Percentiles rank a stretch among this genome's conserved stretches.
Conservation (phyloP, 2,888 invertebrate species). For the Drosophila bunnanda region DNA sequence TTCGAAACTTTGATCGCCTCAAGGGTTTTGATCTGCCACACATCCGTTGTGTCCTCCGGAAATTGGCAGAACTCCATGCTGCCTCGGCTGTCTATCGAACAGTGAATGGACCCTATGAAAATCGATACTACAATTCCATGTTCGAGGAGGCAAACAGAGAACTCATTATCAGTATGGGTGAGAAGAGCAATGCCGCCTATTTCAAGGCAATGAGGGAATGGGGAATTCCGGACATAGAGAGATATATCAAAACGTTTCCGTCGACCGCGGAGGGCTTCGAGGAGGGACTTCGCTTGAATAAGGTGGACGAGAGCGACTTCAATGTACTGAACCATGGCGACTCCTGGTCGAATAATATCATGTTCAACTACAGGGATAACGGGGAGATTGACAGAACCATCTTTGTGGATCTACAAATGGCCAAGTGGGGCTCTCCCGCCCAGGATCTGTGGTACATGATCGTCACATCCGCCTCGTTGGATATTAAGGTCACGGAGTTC, state of each 20-base stretch:
- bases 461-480: slow-evolving; percentile 71
- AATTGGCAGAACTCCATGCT: slow-evolving; percentile 80
- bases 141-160: background rate
- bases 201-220: slow-evolving; percentile 31
- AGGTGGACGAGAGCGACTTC: slow-evolving; percentile 60
- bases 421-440: slow-evolving; percentile 74
- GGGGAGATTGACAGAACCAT: slow-evolving; percentile 60
- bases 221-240: slow-evolving; percentile 23
- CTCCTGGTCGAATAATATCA: slow-evolving; percentile 78
- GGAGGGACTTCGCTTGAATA: slow-evolving; percentile 4
- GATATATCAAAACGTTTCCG: background rate
- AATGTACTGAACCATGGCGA: slow-evolving; percentile 78
- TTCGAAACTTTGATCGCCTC: slow-evolving; percentile 72
- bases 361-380: slow-evolving; percentile 68
- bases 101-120: slow-evolving; percentile 61
- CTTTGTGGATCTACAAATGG: slow-evolving; percentile 76
- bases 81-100: slow-evolving; percentile 69
- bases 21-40: slow-evolving; percentile 74
- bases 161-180: background rate
- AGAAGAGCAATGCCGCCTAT: slow-evolving; percentile 15
- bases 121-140: slow-evolving; percentile 43
- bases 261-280: slow-evolving; percentile 14
- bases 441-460: slow-evolving; percentile 77
- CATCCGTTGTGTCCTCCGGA: slow-evolving; percentile 63
- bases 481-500: slow-evolving; percentile 76